Evolutionary conservation across 1,140 invertebrate genomes (phyloP), one percentile per base, ranked within the genome.

Genomic region (Chlorops oryzae): DNA sequence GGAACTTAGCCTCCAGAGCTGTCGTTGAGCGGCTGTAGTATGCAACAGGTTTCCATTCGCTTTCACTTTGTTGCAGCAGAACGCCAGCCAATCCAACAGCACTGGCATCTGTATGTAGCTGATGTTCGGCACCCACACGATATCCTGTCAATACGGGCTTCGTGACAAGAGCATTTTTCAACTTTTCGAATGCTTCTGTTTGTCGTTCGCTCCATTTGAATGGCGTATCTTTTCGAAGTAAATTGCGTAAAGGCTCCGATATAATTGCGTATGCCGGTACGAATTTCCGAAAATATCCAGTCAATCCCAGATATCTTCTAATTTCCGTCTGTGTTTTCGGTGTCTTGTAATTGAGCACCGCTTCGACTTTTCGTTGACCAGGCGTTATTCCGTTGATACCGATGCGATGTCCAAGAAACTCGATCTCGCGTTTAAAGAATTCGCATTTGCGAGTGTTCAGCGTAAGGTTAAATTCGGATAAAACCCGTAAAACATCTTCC

Each of bases 401-500:
- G n/a, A 54, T n/a, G 4, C 34, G 13, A 25, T 53, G 54, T 18
- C 51, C 52, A 12, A 52, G 28, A 34, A 42, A 57, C 20, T 34
- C 5, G 28, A 52, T 38, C 21, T 65, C 46, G 6, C 38, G 47
- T 38, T 58, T 50, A 12, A 57, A 64, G 51, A 78, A 77, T 32
- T 70, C 47, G 41, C 64, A 73, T 59, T 77, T 76, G 43, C 59
- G 45, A 2, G 70, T 49, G 27, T 75, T 77, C 3, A 78, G 56
- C 22, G 72, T 78, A 2, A 80, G 47, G 17, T 63, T 49, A 42
- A 18, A 40, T 41, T 51, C 18, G 4, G 38, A 12, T 27, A 51
- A 27, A 27, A 20, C 21, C 17, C 13, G 10, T 10, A 47, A 37
- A 21, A 47, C 12, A 49, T 28, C 20, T 12, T 7, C 28, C 15